Percentiles rank a stretch among this genome's conserved stretches.
phyloP scores from a whole-genome alignment of 1,140 invertebrate genomes.

The Physella acuta region DNA sequence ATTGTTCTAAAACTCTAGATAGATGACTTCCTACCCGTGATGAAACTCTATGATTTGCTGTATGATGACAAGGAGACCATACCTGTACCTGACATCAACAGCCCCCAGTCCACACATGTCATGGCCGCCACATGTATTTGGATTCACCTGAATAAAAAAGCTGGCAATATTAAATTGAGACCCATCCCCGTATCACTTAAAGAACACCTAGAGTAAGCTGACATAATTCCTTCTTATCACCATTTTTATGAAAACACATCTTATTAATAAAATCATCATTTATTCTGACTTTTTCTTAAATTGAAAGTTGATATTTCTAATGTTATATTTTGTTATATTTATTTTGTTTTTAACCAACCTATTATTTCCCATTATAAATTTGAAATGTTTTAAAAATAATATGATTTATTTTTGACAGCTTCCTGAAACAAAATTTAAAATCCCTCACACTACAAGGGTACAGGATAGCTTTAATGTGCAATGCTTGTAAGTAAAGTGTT shows the following conservation, averaged over 20 bases:
- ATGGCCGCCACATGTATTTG: slow-evolving; percentile 94
- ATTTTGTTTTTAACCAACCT: no score
- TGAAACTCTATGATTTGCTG: slow-evolving; percentile 87
- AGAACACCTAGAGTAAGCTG: slow-evolving; percentile 67
- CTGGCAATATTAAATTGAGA: slow-evolving; percentile 72
- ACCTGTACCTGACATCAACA: slow-evolving; percentile 84
- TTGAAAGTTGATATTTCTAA: neutral
- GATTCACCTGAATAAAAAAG: slow-evolving; percentile 93
- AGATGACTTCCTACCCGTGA: slow-evolving; percentile 85
- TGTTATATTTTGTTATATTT: slow-evolving; percentile 6
- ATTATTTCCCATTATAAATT: no score
- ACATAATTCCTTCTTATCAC: neutral
- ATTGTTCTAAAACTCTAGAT: slow-evolving; percentile 70
- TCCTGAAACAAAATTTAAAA: slow-evolving; percentile 73
- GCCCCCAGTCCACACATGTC: slow-evolving; percentile 81
- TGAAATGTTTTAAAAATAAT: no score
- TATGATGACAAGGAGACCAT: slow-evolving; percentile 90
- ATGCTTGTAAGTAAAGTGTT: slow-evolving; percentile 72
- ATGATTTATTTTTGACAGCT: no score
- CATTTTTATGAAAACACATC: neutral
- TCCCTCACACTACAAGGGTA: slow-evolving; percentile 69
- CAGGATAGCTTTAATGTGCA: slow-evolving; percentile 86
- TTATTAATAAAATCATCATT: neutral
- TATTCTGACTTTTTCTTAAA: neutral
- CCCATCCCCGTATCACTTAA: slow-evolving; percentile 81